These are phyloP conservation scores for Acronicta psi DNA, from an alignment of 2,888 invertebrate genomes.

Conservation along the genomic window DNA sequence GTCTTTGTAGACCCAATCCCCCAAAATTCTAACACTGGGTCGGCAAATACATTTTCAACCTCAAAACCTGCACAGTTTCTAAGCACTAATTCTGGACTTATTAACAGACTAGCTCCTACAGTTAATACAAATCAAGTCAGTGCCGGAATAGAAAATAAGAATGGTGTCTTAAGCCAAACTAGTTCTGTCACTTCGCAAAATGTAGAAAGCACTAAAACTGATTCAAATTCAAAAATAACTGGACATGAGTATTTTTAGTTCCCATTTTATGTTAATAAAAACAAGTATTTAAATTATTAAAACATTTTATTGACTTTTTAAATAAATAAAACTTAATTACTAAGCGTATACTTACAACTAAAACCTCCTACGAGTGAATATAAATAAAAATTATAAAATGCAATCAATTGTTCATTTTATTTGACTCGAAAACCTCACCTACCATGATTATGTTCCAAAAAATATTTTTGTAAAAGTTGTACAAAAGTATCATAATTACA, in stretches of 20 bases:
- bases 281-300: slow-evolving; percentile 57
- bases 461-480: slow-evolving; percentile 35
- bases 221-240: not conserved
- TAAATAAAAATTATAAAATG: slow-evolving; percentile 81
- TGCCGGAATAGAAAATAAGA: not conserved
- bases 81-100: not conserved
- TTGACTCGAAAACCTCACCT: slow-evolving; percentile 41
- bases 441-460: slow-evolving; percentile 28
- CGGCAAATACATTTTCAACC: slow-evolving; percentile 1
- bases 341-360: slow-evolving; percentile 84
- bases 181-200: not conserved
- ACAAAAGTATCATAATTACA: slow-evolving; percentile 49
- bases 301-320: slow-evolving; percentile 87
- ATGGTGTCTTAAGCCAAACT: not conserved
- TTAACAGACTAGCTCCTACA: slow-evolving; percentile 1
- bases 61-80: slow-evolving; percentile 1
- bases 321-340: slow-evolving; percentile 87
- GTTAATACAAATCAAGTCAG: slow-evolving; percentile 1
- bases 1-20: slow-evolving; percentile 60
- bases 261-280: slow-evolving; percentile 22
- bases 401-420: slow-evolving; percentile 68
- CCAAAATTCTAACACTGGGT: slow-evolving; percentile 9
- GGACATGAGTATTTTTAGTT: slow-evolving; percentile 1
- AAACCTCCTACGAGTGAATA: slow-evolving; percentile 69
- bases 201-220: not conserved